Conservation (phyloP, 2,113 vertebrate species). For the Stomatorhinus ivindoensis region DNA sequence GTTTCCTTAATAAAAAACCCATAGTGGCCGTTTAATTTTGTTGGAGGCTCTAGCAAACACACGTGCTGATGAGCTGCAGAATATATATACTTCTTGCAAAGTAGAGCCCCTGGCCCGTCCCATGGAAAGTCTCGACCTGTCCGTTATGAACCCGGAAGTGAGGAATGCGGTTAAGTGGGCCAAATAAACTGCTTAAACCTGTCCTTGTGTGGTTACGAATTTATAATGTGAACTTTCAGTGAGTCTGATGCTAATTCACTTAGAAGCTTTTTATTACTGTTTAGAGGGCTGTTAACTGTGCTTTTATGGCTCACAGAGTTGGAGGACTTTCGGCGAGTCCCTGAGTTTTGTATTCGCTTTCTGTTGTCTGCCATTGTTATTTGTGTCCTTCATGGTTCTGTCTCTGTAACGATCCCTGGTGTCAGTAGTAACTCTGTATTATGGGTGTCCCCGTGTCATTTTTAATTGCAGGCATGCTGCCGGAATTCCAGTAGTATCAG, state of each 20-base stretch:
- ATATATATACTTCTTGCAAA: background rate
- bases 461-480: background rate
- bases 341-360: background rate
- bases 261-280: background rate
- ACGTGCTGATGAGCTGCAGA: background rate
- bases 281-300: background rate
- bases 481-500: background rate
- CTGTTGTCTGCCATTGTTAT: background rate
- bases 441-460: background rate
- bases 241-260: conserved; percentile 3
- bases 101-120: background rate
- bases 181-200: background rate
- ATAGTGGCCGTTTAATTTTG: background rate
- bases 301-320: background rate
- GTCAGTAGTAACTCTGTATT: background rate
- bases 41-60: background rate
- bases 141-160: background rate
- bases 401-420: background rate
- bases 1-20: background rate
- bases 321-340: background rate
- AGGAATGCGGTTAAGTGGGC: background rate
- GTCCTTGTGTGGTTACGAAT: background rate
- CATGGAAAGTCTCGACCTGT: background rate
- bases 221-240: background rate
- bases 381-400: background rate